phyloP scores from a whole-genome alignment of 1,140 invertebrate genomes.

The Apis florea region DNA sequence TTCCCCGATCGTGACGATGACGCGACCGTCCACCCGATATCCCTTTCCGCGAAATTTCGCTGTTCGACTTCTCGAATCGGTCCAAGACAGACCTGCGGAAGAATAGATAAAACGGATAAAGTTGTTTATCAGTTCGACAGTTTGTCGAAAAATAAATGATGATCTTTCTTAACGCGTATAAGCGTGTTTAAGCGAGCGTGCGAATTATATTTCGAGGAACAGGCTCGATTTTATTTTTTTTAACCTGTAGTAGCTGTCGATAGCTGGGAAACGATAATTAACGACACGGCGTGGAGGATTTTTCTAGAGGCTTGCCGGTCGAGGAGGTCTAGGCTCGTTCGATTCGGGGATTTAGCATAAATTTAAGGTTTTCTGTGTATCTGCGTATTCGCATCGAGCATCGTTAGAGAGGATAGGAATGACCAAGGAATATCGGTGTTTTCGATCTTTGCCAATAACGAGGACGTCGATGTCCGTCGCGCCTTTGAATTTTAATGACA shows the following conservation, averaged over 20 bases:
- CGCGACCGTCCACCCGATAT: slow-evolving; percentile 33
- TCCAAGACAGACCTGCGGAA: too few species aligned
- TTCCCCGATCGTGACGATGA: slow-evolving; percentile 57
- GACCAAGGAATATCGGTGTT: background rate
- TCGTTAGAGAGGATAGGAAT: background rate
- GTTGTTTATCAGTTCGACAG: too few species aligned
- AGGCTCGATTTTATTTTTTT: background rate
- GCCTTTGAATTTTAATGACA: slow-evolving; percentile 19
- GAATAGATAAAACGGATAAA: too few species aligned
- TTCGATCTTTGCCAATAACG: slow-evolving; percentile 21
- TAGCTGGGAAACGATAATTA: background rate
- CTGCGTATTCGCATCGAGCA: background rate
- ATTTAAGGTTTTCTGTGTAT: background rate
- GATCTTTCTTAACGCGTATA: too few species aligned
- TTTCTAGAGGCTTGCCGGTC: background rate
- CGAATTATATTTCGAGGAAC: too few species aligned
- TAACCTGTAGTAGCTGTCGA: background rate
- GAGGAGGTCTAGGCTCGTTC: background rate
- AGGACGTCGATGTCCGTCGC: background rate
- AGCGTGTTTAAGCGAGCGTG: too few species aligned
- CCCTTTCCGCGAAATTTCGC: slow-evolving; percentile 30
- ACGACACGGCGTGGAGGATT: background rate
- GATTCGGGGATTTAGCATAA: background rate
- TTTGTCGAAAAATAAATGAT: too few species aligned
- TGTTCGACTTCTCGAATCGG: too few species aligned